Conservation (phyloP, 2,888 invertebrate genomes). For the Cataglyphis cursor region DNA sequence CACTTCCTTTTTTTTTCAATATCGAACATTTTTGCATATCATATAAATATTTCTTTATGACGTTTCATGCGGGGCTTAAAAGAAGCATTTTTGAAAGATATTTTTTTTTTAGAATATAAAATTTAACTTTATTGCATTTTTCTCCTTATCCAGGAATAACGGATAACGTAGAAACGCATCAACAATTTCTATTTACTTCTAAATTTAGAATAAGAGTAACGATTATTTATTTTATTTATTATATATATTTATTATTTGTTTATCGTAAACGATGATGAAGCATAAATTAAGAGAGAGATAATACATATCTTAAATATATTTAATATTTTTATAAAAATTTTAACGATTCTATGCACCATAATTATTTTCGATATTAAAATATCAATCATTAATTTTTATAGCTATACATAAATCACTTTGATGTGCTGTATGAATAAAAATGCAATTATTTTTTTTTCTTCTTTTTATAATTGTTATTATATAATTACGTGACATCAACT, state of each 20-base stretch:
- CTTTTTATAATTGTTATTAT: background rate
- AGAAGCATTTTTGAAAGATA: background rate
- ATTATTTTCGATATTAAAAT: background rate
- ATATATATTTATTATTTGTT: too few species aligned
- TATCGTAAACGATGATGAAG: background rate
- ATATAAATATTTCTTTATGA: too few species aligned
- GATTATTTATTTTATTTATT: background rate
- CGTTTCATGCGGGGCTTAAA: background rate
- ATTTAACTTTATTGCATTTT: background rate
- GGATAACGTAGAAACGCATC: background rate
- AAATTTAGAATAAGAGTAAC: background rate
- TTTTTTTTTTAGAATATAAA: background rate
- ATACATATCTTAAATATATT: background rate
- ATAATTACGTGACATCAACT: background rate
- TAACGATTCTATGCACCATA: background rate
- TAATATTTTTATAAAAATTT: background rate
- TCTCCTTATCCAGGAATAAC: background rate
- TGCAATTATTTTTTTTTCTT: background rate
- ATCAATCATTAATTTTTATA: background rate
- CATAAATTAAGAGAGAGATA: background rate
- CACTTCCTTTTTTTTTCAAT: background rate
- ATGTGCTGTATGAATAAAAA: background rate
- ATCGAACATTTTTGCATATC: background rate
- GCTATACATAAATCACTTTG: background rate
- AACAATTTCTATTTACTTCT: background rate